A percentile compares a stretch with the other conserved stretches of the same genome.
Evolutionary conservation across 2,888 invertebrate species (phyloP).

Genomic region (Scaptodrosophila latifasciaeformis): DNA sequence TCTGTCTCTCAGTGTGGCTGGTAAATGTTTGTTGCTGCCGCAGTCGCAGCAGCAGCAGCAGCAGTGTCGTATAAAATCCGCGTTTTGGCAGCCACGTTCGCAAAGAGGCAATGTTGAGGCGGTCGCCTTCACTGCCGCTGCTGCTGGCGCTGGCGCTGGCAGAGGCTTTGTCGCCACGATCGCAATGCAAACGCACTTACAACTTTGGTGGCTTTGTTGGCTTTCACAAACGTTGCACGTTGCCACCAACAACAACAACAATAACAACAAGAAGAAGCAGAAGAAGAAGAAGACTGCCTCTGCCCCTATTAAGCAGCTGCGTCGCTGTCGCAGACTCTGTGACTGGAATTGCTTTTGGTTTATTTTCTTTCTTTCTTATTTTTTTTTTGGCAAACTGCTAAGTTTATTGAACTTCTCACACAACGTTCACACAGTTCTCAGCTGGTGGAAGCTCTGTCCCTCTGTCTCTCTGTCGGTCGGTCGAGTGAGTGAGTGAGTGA

Average conservation of each 20-base stretch:
- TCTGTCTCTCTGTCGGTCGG: slow-evolving; percentile 4
- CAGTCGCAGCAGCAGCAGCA: slow-evolving; percentile 7
- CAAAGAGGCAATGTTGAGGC: no score
- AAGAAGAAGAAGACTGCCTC: no score
- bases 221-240: slow-evolving; percentile 61
- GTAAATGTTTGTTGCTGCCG: slow-evolving; percentile 18
- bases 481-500: background rate
- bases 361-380: slow-evolving; percentile 6
- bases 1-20: slow-evolving; percentile 20
- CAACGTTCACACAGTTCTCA: slow-evolving; percentile 37
- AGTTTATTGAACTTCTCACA: slow-evolving; percentile 70
- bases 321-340: slow-evolving; percentile 29
- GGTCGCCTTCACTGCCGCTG: no score
- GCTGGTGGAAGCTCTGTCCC: slow-evolving; percentile 11
- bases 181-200: slow-evolving; percentile 50
- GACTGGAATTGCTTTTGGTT: slow-evolving; percentile 22
- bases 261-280: no score
- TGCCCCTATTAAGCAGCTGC: slow-evolving; percentile 27
- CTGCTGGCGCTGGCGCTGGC: background rate
- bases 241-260: slow-evolving; percentile 14
- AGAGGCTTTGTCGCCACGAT: slow-evolving; percentile 5
- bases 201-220: slow-evolving; percentile 46
- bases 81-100: background rate
- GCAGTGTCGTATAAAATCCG: background rate
- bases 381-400: slow-evolving; percentile 65